A percentile compares a stretch with the other conserved stretches of the same genome.
Evolutionary conservation across 2,797 vertebrate species (phyloP).

Genomic region (Carcharodon carcharias): DNA sequence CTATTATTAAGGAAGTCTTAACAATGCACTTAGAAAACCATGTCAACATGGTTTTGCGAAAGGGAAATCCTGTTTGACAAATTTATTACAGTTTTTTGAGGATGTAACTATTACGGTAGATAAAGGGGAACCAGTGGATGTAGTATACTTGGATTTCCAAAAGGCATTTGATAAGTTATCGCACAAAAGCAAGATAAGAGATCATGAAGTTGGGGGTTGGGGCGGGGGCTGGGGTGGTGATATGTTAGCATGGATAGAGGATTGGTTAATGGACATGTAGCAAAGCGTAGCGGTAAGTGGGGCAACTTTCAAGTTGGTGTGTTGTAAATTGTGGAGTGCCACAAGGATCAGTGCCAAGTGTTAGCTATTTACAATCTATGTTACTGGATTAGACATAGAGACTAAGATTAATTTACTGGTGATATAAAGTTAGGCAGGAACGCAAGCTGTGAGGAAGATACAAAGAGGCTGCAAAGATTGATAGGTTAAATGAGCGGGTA

Average conservation of each 20-base stretch:
- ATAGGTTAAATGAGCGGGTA: no score
- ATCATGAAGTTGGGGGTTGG: no score
- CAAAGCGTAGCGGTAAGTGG: background rate
- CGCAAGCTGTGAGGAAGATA: no score
- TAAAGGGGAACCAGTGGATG: background rate
- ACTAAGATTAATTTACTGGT: no score
- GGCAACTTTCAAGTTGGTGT: background rate
- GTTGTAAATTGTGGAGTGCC: background rate
- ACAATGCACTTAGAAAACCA: background rate
- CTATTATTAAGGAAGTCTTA: background rate
- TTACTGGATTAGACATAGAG: background rate
- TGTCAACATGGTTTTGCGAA: background rate
- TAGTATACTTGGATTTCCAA: background rate
- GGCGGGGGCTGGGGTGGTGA: no score
- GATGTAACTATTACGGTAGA: background rate
- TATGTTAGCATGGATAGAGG: background rate
- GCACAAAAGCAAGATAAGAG: background rate
- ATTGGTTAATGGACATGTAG: background rate
- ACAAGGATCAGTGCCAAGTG: background rate
- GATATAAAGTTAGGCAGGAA: no score
- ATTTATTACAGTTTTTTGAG: background rate
- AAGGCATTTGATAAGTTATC: background rate
- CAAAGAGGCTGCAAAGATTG: no score
- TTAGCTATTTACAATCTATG: background rate
- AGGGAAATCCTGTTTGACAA: background rate